These are phyloP conservation scores for Orchesella cincta DNA, from an alignment of 1,140 invertebrate species.

Conservation along the genomic window DNA sequence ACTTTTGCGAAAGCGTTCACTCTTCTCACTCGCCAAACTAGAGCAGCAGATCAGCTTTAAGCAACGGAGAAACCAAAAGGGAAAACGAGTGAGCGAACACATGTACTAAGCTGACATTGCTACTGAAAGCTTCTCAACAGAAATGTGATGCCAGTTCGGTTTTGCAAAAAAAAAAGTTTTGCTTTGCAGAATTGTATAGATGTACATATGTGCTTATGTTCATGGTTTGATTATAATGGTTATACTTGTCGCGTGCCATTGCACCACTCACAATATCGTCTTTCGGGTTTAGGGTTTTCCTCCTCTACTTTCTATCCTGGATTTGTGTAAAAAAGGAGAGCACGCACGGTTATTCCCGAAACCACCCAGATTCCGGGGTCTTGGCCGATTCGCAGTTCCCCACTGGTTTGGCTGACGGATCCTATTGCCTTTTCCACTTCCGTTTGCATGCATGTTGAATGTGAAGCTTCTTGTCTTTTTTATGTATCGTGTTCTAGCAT, in stretches of 20 bases:
- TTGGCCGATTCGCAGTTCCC: not conserved
- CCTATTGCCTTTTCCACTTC: not conserved
- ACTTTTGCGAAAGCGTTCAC: too few relatives aligned
- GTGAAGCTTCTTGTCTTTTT: not conserved
- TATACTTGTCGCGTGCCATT: constrained; percentile 19
- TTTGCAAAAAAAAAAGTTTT: not conserved
- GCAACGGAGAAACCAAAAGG: too few relatives aligned
- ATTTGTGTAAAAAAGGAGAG: not conserved
- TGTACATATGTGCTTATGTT: not conserved
- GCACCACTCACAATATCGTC: not conserved
- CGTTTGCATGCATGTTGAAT: constrained; percentile 10
- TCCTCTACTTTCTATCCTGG: not conserved
- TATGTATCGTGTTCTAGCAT: not conserved
- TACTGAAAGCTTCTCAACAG: too few relatives aligned
- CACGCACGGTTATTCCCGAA: constrained; percentile 6
- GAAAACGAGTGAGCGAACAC: too few relatives aligned
- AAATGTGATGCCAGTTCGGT: too few relatives aligned
- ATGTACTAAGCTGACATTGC: too few relatives aligned
- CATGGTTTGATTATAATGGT: not conserved
- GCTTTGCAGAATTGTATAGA: not conserved
- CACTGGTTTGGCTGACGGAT: not conserved
- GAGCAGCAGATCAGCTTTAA: too few relatives aligned
- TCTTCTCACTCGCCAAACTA: too few relatives aligned
- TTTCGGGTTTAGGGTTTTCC: not conserved
- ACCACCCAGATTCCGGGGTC: constrained; percentile 12